Evolutionary conservation across 2,113 vertebrate genomes (phyloP).

Genomic region (Crotophaga sulcirostris): DNA sequence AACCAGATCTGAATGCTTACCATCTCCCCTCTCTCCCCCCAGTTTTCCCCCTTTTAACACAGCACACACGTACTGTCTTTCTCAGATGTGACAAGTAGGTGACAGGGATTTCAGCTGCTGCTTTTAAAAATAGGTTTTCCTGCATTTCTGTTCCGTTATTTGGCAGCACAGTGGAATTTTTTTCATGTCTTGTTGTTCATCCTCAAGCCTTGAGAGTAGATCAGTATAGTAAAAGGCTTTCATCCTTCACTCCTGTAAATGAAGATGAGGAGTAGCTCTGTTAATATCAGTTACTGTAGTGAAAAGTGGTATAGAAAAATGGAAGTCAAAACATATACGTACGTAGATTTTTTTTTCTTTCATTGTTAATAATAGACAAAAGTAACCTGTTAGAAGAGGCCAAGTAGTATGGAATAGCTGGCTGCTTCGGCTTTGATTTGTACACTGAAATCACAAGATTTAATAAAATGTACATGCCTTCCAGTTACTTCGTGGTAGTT

Average conservation of each 20-base stretch:
- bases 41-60: not conserved
- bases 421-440: not conserved
- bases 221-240: not conserved
- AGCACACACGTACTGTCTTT: not conserved
- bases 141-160: not conserved
- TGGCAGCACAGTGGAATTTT: not conserved
- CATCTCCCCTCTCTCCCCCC: not conserved
- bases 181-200: not conserved
- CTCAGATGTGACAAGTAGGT: not conserved
- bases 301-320: not conserved
- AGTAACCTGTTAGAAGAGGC: not conserved
- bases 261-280: not conserved
- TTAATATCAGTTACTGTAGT: not conserved
- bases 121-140: slow-evolving; percentile 11
- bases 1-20: not conserved
- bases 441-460: not conserved
- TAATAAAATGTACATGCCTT: not conserved
- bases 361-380: not conserved
- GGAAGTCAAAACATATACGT: not conserved
- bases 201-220: not conserved
- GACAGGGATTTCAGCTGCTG: not conserved
- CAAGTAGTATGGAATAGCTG: not conserved
- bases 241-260: not conserved
- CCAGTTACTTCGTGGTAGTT: not conserved
- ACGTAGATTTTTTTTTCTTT: not conserved